These are phyloP conservation scores for Heterodera filipjevi DNA, from an alignment of 2,888 invertebrate species.

Conservation along the genomic window DNA sequence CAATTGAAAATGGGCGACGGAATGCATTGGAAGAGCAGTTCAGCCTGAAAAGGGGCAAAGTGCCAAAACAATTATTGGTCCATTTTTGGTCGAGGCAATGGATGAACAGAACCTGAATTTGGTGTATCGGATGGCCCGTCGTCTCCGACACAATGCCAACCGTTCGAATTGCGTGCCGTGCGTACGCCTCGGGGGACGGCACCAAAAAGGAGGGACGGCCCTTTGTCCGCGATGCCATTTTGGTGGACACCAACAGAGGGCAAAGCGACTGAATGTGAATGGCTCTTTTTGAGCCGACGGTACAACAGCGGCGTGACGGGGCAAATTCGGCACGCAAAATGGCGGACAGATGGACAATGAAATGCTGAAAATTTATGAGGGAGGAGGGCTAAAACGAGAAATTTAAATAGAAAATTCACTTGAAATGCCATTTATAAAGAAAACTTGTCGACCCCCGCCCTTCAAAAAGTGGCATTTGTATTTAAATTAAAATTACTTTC, in stretches of 20 bases:
- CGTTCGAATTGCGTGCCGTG: conserved; percentile 51
- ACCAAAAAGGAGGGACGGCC: neutral
- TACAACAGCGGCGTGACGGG: conserved; percentile 24
- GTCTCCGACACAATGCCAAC: conserved; percentile 57
- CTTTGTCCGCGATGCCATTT: conserved; percentile 53
- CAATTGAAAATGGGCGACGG: conserved; percentile 48
- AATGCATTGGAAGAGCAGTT: conserved; percentile 41
- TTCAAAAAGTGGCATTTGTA: neutral
- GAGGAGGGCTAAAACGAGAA: neutral
- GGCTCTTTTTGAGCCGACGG: conserved; percentile 27
- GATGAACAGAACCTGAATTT: conserved; percentile 43
- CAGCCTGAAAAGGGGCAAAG: neutral
- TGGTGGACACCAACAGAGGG: conserved; percentile 62
- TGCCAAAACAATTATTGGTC: neutral
- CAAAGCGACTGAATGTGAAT: conserved; percentile 36
- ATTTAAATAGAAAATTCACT: no score
- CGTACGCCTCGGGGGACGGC: conserved; percentile 44
- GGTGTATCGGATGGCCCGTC: conserved; percentile 57
- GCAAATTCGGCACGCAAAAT: conserved; percentile 66
- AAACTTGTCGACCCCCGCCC: no score
- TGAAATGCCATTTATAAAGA: no score
- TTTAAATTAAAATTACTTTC: conserved; percentile 71
- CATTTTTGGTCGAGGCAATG: neutral
- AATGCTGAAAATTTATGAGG: conserved; percentile 56
- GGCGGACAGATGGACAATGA: conserved; percentile 59